Percentiles rank a stretch among this genome's conserved stretches.
Evolutionary conservation across 2,113 vertebrate genomes (phyloP).

Genomic region (Chlorodrepanis virens): DNA sequence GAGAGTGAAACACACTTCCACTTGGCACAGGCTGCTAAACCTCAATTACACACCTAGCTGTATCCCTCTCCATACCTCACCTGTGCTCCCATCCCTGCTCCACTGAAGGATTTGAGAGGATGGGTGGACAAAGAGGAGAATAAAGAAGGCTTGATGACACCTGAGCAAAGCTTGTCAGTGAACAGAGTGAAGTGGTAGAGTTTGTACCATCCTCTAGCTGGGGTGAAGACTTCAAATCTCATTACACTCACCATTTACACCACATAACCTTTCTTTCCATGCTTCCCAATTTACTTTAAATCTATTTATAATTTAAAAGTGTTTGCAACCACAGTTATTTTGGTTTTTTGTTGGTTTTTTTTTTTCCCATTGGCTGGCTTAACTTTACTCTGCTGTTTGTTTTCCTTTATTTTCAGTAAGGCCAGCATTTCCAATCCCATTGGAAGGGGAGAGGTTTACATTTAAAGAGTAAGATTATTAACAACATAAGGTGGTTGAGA

Average conservation of each 20-base stretch:
- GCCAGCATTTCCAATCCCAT: not conserved
- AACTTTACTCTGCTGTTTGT: conserved; percentile 6
- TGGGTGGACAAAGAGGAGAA: not conserved
- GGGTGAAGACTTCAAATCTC: conserved; percentile 44
- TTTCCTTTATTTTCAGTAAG: not conserved
- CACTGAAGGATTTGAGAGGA: not conserved
- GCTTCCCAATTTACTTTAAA: conserved; percentile 25
- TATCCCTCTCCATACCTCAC: not conserved
- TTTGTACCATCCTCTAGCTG: conserved; percentile 7
- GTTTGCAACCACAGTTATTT: not conserved
- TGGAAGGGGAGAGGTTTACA: not conserved
- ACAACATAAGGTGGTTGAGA: not conserved
- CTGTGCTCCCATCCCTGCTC: not conserved
- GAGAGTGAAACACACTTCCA: not conserved
- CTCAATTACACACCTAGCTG: not conserved
- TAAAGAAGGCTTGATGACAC: not conserved
- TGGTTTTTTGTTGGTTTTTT: not conserved
- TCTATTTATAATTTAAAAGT: conserved; percentile 57
- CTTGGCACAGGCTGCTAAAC: not conserved
- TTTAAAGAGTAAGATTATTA: conserved; percentile 13
- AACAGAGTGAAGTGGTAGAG: not conserved
- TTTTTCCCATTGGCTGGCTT: not conserved
- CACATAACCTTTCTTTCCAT: not conserved
- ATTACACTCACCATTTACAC: conserved; percentile 22
- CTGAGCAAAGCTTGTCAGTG: not conserved